Evolutionary conservation across 1,140 invertebrate species (phyloP).

Genomic region (Harlomillsia oculata): DNA sequence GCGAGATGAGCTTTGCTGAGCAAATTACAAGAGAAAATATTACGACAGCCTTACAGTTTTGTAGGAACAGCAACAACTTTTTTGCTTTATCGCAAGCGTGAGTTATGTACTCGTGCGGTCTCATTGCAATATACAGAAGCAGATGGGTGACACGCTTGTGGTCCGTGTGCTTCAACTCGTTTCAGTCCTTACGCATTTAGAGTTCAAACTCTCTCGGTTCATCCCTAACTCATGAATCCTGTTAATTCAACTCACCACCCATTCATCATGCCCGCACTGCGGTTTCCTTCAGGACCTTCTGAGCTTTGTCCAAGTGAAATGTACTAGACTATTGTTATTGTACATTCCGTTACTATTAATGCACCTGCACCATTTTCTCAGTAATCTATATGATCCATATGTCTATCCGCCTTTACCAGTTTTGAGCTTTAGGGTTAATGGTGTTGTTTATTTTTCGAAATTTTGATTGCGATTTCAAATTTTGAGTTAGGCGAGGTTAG

Average conservation of each 20-base stretch:
- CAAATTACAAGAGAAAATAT: conserved; percentile 28
- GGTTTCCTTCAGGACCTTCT: not conserved
- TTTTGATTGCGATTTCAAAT: not conserved
- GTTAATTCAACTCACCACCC: not conserved
- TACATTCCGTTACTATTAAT: too few relatives aligned
- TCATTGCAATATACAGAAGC: conserved; percentile 13
- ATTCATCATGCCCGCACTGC: not conserved
- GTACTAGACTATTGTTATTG: too few relatives aligned
- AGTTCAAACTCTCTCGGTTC: not conserved
- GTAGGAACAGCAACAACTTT: too few relatives aligned
- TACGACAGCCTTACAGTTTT: conserved; percentile 19
- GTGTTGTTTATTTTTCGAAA: not conserved
- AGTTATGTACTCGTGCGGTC: not conserved
- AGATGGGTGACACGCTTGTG: conserved; percentile 16
- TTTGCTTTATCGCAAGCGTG: conserved; percentile 24
- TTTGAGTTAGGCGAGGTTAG: not conserved
- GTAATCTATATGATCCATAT: not conserved
- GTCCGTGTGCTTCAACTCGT: not conserved
- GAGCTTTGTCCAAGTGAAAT: not conserved
- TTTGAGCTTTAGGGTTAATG: not conserved
- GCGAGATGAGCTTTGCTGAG: conserved; percentile 4
- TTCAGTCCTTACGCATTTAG: not conserved
- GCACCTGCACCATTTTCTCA: too few relatives aligned
- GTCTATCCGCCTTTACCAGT: not conserved
- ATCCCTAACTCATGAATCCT: not conserved